A percentile compares a stretch with the other conserved stretches of the same genome.
Evolutionary conservation across 1,140 invertebrate genomes (phyloP).

Genomic region (Hesperophylax magnus): DNA sequence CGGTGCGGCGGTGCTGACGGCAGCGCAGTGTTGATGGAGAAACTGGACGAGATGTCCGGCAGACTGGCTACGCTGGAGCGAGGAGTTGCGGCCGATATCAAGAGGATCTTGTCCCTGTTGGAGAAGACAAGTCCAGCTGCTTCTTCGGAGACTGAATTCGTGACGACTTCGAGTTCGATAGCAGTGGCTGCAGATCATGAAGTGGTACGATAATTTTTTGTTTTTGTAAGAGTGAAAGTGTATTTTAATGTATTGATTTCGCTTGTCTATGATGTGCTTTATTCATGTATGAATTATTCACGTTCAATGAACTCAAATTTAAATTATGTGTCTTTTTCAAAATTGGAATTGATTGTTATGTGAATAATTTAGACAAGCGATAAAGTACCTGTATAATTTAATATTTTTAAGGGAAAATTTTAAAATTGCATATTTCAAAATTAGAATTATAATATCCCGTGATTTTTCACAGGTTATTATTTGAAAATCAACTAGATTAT

Average conservation of each 20-base stretch:
- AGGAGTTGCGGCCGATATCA: conserved; percentile 77
- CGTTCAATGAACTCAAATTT: no score
- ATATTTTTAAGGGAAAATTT: no score
- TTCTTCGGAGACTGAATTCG: conserved; percentile 65
- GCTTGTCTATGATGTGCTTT: no score
- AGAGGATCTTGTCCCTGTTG: conserved; percentile 76
- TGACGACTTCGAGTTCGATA: conserved; percentile 63
- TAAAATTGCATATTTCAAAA: no score
- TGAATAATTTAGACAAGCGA: no score
- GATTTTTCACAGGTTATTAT: no score
- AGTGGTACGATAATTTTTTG: conserved; percentile 52
- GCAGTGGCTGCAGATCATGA: conserved; percentile 63
- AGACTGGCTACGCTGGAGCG: conserved; percentile 76
- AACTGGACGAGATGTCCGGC: conserved; percentile 77
- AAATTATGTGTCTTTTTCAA: no score
- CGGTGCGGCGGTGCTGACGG: conserved; percentile 60
- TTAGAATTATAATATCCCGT: no score
- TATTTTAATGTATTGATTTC: background rate
- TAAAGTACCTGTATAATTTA: no score
- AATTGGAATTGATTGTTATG: no score
- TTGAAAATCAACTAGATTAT: no score
- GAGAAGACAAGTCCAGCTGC: conserved; percentile 67
- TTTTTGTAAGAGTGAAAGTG: background rate
- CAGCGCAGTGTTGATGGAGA: conserved; percentile 62
- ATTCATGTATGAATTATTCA: no score